Evolutionary conservation across 1,140 invertebrate species (phyloP), one percentile per base, ranked within the genome.

Genomic region (Sweltsa coloradensis): DNA sequence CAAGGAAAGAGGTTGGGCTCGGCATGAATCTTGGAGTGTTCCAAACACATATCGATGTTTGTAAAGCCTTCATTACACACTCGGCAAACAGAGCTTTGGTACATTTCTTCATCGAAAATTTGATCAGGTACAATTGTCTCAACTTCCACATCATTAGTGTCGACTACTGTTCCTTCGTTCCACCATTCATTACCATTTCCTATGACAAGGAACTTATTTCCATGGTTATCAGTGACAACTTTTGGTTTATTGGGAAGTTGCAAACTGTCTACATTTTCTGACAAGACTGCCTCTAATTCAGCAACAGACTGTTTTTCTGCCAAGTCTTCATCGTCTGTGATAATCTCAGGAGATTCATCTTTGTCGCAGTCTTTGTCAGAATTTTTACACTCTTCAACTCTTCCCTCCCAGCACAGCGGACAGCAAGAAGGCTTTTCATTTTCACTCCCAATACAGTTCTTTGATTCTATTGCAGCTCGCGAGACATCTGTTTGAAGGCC

Each of bases 141-240:
- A 31, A 45, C 34, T 34, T 45, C 43, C 11, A 27, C 26, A 34
- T 27, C n/a, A n/a, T n/a, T n/a, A n/a, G n/a, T 45, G 9, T 45
- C 43, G 22, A 45, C n/a, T 14, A 19, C 23, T 14, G 5, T 45
- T 21, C 27, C 43, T 26, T 11, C 43, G 18, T 45, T 27, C 18
- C 18, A 45, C 43, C 43, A 45, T 4, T 18, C 27, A 16, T 23
- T 9, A 11, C 16, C 9, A 9, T 21, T 24, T 27, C 29, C 41
- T 25, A 27, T 23, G 19, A 43, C n/a, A 24, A 23, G 21, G 21
- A 34, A 45, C 4, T 45, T 45, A 21, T 25, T 27, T 24, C 42
- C 42, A 34, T 29, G n/a, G 14, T 18, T 22, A 45, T 45, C 43
- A 19, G 16, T 45, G 1, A 45, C n/a, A 14, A 45, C 14, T 34